Base-by-base conservation (phyloP, 2,888 invertebrate genomes). In the Spicauda simplicius region DNA sequence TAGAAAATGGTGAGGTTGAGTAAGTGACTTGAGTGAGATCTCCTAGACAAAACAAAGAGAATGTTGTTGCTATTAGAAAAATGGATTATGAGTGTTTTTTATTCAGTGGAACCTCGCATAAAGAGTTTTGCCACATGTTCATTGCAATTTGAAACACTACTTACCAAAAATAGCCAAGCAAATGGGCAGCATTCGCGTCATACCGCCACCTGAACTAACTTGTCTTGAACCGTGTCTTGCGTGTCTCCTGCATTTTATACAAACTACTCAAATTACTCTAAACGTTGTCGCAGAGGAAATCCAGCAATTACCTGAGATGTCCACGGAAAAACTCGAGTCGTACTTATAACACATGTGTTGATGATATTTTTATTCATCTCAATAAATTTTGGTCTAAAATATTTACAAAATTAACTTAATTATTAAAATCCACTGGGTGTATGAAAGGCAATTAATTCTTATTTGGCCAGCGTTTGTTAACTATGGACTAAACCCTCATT, bases 221-320 rank as follows among this genome's bases (percentile, higher is more conserved):
- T 77, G 76, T 77, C 76, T 80, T 82, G 85, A 80, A 76, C 72
- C 64, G 61, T 72, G 64, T 30, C 66, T 84, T 72, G 87, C 88
- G 84, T 86, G 90, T 74, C 76, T 67, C 69, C 74, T 59, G 61
- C 76, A 78, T 83, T 89, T 90, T 93, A 91, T 93, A 93, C 83
- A 84, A 90, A 89, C 86, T 78, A 85, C 82, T 79, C 82, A 86
- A 91, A 91, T 92, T 90, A 77, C 85, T 77, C 74, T 84, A 88
- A 91, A 85, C 77, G 87, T 79, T 87, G 89, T 88, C 87, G 82
- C 86, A 79, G 73, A 90, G 90, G 91, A 91, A 86, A 78, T 81
- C 55, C 73, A 69, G 77, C 83, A 87, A 91, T 90, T 91, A 90
- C 81, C 77, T 54, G 25, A 25, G 45, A 69, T 58, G 60, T 69